Evolutionary conservation across 2,888 invertebrate species (phyloP), one percentile per base, ranked within the genome.

Genomic region (Caenorhabditis wallacei): DNA sequence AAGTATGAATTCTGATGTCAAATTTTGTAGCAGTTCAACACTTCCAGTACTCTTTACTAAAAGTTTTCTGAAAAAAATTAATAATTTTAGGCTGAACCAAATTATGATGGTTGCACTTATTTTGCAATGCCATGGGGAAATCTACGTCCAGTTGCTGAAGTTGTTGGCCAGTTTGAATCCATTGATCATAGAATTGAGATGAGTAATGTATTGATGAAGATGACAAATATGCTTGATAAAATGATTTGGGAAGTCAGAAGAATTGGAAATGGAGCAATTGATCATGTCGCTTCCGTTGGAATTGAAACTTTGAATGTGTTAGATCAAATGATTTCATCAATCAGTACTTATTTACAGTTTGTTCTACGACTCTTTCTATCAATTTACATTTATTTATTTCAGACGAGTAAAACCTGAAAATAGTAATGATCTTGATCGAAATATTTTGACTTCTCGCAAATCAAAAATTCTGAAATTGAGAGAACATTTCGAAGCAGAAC

Each of bases 111-210:
- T 2, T 75, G 84, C 53, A 83, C 84, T 26, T 88, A 87, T 76
- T 91, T 88, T 71, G 79, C 87, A 13, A 88, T 91, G 88, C 90
- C 90, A 5, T 91, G 91, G 91, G 90, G 89, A 30, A 91, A 91
- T 64, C 80, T 88, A 51, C 89, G 90, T 26, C 91, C 91, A 1
- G 54, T 90, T 40, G 74, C 85, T 20, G 88, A 88, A 54, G 66
- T 91, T 13, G 72, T 56, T 7, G 87, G 87, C 20, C 11, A 43
- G 10, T 91, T 84, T 54, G 91, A 91, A 56, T 80, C 84, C 26
- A 82, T 89, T n/a, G 82, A 85, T 3, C 72, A 84, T 30, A 82
- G 91, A 16, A 75, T 90, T 13, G 84, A 85, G 48, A 79, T 85
- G 56, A 76, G 84, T 53, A 90, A 90, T 59, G 87, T 87, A 2